Percentiles rank a stretch among this genome's conserved stretches.
Evolutionary conservation across 1,140 invertebrate genomes (phyloP).

Genomic region (Mamestra configurata): DNA sequence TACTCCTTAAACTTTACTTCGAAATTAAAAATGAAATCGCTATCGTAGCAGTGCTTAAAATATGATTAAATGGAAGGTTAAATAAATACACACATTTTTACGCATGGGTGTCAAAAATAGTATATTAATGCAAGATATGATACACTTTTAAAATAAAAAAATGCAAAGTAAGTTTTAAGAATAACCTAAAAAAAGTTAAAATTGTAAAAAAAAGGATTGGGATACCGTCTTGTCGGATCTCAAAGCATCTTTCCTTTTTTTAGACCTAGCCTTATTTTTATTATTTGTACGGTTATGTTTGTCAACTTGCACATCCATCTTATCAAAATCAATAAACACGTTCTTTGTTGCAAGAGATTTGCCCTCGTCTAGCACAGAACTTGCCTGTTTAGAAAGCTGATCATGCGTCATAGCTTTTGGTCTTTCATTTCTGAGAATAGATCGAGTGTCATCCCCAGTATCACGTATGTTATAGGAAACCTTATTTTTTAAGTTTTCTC

Average conservation of each 20-base stretch:
- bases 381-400: not conserved
- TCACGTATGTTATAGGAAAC: not conserved
- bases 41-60: too few species aligned
- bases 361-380: not conserved
- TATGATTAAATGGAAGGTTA: too few species aligned
- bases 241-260: not conserved
- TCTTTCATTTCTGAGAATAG: not conserved
- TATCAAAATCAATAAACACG: not conserved
- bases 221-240: too few species aligned
- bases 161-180: too few species aligned
- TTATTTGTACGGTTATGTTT: not conserved
- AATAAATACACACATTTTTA: too few species aligned
- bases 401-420: not conserved
- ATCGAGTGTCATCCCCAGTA: not conserved
- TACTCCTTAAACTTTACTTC: too few species aligned
- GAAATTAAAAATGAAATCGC: too few species aligned
- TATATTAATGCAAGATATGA: too few species aligned
- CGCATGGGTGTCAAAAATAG: too few species aligned
- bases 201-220: too few species aligned
- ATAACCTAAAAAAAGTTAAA: too few species aligned
- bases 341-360: not conserved
- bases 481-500: not conserved
- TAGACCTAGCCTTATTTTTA: not conserved
- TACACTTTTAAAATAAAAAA: too few species aligned
- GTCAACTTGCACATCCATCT: not conserved